Evolutionary conservation across 2,797 vertebrate species (phyloP).

Genomic region (Sorex maritimensis): DNA sequence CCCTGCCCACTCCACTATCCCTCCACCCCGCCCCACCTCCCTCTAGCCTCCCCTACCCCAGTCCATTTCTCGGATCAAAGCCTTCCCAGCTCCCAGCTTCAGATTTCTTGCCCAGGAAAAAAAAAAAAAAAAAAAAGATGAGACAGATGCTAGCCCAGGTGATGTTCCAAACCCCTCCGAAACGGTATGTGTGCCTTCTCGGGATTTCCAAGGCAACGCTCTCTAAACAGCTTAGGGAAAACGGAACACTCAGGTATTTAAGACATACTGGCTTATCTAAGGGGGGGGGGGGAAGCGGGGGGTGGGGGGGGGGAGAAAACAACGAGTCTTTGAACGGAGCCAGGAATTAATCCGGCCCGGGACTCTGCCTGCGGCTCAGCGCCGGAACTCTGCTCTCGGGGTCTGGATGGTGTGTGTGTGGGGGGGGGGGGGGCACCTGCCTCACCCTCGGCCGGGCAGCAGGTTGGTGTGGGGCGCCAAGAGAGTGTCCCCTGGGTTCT

Average conservation of each 20-base stretch:
- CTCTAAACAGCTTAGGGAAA: background rate
- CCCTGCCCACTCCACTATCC: background rate
- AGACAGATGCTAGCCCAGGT: background rate
- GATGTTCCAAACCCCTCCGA: background rate
- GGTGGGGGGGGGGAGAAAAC: too few species aligned
- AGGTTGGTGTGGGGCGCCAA: conserved; percentile 69
- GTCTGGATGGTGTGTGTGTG: background rate
- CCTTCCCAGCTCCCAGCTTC: background rate
- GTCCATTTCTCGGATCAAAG: too few species aligned
- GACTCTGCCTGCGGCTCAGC: background rate
- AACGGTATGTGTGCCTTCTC: background rate
- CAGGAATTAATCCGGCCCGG: background rate
- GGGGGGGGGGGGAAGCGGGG: background rate
- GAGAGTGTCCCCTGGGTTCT: conserved; percentile 21
- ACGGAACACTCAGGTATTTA: conserved; percentile 37
- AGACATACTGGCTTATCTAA: background rate
- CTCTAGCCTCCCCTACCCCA: too few species aligned
- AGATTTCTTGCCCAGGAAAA: background rate
- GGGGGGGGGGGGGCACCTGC: background rate
- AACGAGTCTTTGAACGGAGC: too few species aligned
- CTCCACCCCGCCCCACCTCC: too few species aligned
- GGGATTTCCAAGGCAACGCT: background rate
- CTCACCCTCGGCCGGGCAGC: background rate
- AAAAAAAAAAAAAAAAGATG: background rate
- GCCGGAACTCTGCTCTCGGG: background rate